Evolutionary conservation across 92 coral and sea anemone genomes (phyloP).

Genomic region (Diadumene lineata): DNA sequence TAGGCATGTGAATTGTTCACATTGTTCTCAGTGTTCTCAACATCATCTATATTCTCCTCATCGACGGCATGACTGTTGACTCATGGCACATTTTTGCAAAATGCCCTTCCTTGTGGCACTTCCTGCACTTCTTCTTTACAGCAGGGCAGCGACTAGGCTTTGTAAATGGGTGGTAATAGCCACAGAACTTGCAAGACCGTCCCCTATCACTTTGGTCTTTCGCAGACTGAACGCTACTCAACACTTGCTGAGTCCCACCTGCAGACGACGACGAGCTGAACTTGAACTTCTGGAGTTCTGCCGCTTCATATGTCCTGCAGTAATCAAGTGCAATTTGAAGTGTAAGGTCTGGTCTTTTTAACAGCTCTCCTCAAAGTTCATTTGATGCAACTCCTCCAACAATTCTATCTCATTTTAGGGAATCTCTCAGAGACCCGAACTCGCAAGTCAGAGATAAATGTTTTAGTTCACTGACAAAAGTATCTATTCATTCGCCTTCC

Average conservation of each 20-base stretch:
- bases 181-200: constrained; percentile 56
- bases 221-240: no score
- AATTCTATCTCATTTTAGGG: constrained; percentile 58
- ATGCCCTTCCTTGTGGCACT: constrained; percentile 11
- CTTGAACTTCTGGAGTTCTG: constrained; percentile 41
- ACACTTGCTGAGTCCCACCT: no score
- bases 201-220: not conserved
- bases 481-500: constrained; percentile 58
- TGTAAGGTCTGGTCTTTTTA: constrained; percentile 60
- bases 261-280: not conserved
- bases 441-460: constrained; percentile 57
- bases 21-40: no score
- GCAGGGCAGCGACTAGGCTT: constrained; percentile 50
- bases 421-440: constrained; percentile 56
- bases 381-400: constrained; percentile 61
- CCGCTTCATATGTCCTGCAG: constrained; percentile 54
- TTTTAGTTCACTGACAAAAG: constrained; percentile 58
- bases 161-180: constrained; percentile 60
- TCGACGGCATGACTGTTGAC: constrained; percentile 28
- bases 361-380: constrained; percentile 53
- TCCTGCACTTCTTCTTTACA: constrained; percentile 37
- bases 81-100: constrained; percentile 27
- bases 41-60: constrained; percentile 1
- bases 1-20: constrained; percentile 34
- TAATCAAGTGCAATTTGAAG: constrained; percentile 60